Conservation (phyloP, 92 coral and sea anemone species). For the Anthopleura xanthogrammica region DNA sequence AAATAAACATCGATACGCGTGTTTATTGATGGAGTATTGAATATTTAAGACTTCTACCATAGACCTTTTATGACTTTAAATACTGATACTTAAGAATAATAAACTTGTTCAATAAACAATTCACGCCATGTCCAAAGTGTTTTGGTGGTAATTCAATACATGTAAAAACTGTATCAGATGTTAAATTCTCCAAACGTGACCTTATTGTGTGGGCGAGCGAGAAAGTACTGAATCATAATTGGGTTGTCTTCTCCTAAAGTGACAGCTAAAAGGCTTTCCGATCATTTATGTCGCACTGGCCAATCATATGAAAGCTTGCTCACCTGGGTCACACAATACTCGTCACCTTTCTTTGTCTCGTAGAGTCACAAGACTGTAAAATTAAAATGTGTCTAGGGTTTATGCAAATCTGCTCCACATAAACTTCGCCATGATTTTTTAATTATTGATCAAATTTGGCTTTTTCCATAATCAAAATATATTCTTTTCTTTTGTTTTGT, state of each 20-base stretch:
- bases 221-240: slow-evolving; percentile 41
- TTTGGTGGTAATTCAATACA: background rate
- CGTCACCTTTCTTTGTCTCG: slow-evolving; percentile 27
- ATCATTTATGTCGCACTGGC: slow-evolving; percentile 25
- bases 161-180: slow-evolving; percentile 36
- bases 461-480: slow-evolving; percentile 1
- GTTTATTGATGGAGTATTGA: background rate
- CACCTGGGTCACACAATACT: slow-evolving; percentile 44
- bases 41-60: background rate
- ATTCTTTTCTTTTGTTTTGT: background rate
- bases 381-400: slow-evolving; percentile 68
- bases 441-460: slow-evolving; percentile 38
- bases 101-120: background rate
- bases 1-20: background rate
- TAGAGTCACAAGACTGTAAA: slow-evolving; percentile 37
- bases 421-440: slow-evolving; percentile 37
- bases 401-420: slow-evolving; percentile 57
- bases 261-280: slow-evolving; percentile 42
- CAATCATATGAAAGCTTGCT: slow-evolving; percentile 40
- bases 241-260: slow-evolving; percentile 28
- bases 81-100: background rate
- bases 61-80: background rate
- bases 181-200: slow-evolving; percentile 74
- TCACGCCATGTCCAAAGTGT: background rate
- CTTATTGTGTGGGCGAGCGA: slow-evolving; percentile 54